These are phyloP conservation scores for Apamea crenata DNA, from an alignment of 2,888 invertebrate species.

Conservation along the genomic window DNA sequence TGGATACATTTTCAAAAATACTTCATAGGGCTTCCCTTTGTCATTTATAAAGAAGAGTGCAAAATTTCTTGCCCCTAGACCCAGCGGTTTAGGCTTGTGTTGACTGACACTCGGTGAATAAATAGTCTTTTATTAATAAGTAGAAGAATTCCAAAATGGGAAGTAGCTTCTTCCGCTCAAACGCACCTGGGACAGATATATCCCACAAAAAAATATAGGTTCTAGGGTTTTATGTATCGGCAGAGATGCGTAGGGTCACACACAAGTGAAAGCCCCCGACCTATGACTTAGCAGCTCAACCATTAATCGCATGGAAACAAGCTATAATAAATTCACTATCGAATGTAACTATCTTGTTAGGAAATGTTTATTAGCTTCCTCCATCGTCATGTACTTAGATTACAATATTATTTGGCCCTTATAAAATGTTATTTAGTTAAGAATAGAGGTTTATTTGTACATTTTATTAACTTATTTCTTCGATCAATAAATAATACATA, in stretches of 20 bases:
- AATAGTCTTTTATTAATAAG: too few species aligned
- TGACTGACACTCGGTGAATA: too few species aligned
- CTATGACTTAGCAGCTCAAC: constrained; percentile 50
- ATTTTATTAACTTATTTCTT: too few species aligned
- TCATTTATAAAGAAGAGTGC: too few species aligned
- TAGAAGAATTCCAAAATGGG: not conserved
- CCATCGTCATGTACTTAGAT: constrained; percentile 11
- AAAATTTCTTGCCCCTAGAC: too few species aligned
- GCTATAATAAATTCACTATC: constrained; percentile 62
- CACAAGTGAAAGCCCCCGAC: constrained; percentile 63
- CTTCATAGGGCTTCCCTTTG: not conserved
- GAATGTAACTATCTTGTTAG: constrained; percentile 56
- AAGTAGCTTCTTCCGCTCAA: too few species aligned
- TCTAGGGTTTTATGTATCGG: constrained; percentile 8
- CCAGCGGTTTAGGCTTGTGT: not conserved
- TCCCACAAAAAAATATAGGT: too few species aligned
- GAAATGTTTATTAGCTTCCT: constrained; percentile 41
- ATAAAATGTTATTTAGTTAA: not conserved
- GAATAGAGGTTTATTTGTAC: not conserved
- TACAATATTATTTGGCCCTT: not conserved
- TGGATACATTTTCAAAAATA: not conserved
- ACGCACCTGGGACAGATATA: too few species aligned
- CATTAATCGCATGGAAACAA: constrained; percentile 57
- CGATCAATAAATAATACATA: too few species aligned
- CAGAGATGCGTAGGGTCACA: constrained; percentile 46